Evolutionary conservation across 2,888 invertebrate species (phyloP).

Genomic region (Pollenia amentaria): DNA sequence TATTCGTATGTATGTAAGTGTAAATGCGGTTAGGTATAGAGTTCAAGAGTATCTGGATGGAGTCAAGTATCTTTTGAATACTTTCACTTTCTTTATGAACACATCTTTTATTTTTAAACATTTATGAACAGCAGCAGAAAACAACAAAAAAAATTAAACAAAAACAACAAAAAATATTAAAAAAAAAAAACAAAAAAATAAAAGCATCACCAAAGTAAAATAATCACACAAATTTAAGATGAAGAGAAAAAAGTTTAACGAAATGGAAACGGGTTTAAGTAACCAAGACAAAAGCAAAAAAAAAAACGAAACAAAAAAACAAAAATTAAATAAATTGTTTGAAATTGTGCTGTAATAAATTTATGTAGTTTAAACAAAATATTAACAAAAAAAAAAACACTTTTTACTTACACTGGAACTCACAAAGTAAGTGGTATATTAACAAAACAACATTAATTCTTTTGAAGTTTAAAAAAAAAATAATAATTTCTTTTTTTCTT

Average conservation of each 20-base stretch:
- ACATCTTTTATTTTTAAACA: conserved; percentile 66
- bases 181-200: conserved; percentile 36
- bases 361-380: conserved; percentile 38
- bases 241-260: conserved; percentile 41
- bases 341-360: conserved; percentile 69
- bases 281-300: conserved; percentile 28
- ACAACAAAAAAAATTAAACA: conserved; percentile 9
- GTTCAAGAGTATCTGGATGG: conserved; percentile 70
- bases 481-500: neutral
- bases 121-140: conserved; percentile 33
- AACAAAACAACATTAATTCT: conserved; percentile 35
- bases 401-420: neutral
- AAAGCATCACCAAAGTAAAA: conserved; percentile 44
- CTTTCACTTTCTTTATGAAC: conserved; percentile 74
- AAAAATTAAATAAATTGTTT: conserved; percentile 44
- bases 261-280: conserved; percentile 69
- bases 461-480: neutral
- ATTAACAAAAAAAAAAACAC: neutral
- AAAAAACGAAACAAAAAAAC: conserved; percentile 2
- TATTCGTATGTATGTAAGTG: neutral
- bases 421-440: conserved; percentile 37
- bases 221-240: conserved; percentile 31
- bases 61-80: conserved; percentile 66
- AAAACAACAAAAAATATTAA: conserved; percentile 30
- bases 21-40: conserved; percentile 53